Evolutionary conservation across 2,113 vertebrate genomes (phyloP).

Genomic region (Eleginops maclovinus): DNA sequence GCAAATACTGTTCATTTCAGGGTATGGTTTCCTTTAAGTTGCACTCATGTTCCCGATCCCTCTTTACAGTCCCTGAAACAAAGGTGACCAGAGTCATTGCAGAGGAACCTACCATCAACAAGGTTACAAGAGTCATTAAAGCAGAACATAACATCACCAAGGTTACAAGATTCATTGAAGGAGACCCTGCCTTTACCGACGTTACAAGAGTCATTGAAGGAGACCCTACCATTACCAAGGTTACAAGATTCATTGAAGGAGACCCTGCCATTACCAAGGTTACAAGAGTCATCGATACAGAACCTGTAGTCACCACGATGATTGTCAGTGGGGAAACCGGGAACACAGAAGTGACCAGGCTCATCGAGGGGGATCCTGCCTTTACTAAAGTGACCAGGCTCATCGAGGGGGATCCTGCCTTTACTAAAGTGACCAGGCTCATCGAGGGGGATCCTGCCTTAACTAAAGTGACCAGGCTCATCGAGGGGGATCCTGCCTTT

Average conservation of each 20-base stretch:
- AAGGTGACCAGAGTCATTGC: conserved; percentile 67
- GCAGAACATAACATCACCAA: conserved; percentile 8
- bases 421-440: conserved; percentile 25
- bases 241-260: not conserved
- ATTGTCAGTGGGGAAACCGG: conserved; percentile 46
- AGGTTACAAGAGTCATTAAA: conserved; percentile 51
- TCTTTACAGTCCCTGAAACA: conserved; percentile 71
- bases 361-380: conserved; percentile 49
- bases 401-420: not conserved
- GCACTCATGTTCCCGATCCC: not conserved
- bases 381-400: conserved; percentile 27
- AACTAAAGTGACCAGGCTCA: conserved; percentile 26
- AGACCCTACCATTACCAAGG: conserved; percentile 30
- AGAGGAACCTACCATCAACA: conserved; percentile 30
- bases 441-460: conserved; percentile 30
- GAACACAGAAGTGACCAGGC: not conserved
- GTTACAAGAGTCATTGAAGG: conserved; percentile 49
- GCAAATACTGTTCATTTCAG: too few relatives aligned
- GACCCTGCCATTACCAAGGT: conserved; percentile 12
- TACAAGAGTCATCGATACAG: conserved; percentile 42
- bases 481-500: not conserved
- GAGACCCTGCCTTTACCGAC: conserved; percentile 16
- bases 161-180: conserved; percentile 37
- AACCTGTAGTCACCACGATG: not conserved
- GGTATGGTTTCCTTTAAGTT: not conserved